Base-by-base conservation (phyloP, 1,140 invertebrate species). In the Drosophila sturtevanti region DNA sequence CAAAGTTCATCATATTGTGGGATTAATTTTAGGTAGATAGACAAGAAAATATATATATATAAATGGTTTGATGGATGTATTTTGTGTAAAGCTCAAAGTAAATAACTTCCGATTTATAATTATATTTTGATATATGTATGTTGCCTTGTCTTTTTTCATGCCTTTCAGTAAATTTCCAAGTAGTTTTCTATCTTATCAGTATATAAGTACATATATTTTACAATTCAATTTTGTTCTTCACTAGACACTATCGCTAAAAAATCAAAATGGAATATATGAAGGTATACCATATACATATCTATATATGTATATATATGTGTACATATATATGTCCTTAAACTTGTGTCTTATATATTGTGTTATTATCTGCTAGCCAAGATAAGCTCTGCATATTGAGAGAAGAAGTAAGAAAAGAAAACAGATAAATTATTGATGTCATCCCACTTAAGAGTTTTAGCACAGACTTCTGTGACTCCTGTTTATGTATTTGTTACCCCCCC, bases 71-170 rank as follows among this genome's bases (percentile, higher is more conserved):
- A 79, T 79, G 69, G 77, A 79, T 79, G 70, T 58, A 62, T 67
- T 61, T 22, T 66, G 27, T 10, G 24, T 37, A 64, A 73, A 77
- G 77, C 74, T 71, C 21, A 51, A 60, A 52, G 74, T 66, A 77
- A 77, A 79, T 58, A 79, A 79, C 77, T 79, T 79, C 77, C 77
- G 77, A 77, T 73, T 59, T 74, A 54, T 60, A 77, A 63, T 67
- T 73, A 70, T 66, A 37, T 41, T 27, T 38, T 34, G 6, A 56
- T 44, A 54, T 66, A 77, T n/a, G n/a, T n/a, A 79, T 61, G 74
- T 59, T 61, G 63, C 67, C 37, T 35, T 11, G 24, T n/a, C 56
- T 7, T 21, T 35, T 4, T 18, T 22, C 14, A 14, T 6, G 4
- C 6, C 22, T 58, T 52, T 34, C 58, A 54, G 74, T 73, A 69